Evolutionary conservation across 2,113 vertebrate genomes (phyloP).

Genomic region (Euleptes europaea): DNA sequence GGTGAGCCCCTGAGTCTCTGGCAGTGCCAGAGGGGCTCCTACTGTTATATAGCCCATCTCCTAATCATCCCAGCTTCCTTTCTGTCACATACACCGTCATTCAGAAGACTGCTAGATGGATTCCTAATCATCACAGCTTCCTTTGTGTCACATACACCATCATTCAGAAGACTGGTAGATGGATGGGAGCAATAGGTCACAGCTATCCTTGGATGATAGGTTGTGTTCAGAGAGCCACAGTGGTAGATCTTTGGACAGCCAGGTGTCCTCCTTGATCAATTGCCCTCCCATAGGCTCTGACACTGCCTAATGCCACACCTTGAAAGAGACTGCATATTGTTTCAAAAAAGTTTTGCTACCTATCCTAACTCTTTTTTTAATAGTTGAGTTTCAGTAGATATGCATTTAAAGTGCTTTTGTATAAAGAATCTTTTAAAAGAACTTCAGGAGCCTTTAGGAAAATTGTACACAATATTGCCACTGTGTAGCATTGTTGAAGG

Average conservation of each 20-base stretch:
- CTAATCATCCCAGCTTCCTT: background rate
- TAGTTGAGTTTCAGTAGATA: background rate
- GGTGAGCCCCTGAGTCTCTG: too few relatives aligned
- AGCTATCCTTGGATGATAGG: background rate
- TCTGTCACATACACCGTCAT: background rate
- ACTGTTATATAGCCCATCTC: constrained; percentile 28
- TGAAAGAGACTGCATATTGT: background rate
- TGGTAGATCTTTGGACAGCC: too few relatives aligned
- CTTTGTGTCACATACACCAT: background rate
- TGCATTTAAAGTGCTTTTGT: background rate
- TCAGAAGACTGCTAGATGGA: background rate
- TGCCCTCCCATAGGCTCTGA: background rate
- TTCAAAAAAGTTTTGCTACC: background rate
- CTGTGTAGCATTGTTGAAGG: background rate
- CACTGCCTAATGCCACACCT: background rate
- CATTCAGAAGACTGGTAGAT: background rate
- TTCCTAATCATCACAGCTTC: background rate
- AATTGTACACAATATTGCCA: background rate
- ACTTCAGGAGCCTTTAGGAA: background rate
- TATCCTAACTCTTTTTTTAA: background rate
- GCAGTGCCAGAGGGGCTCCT: too few relatives aligned
- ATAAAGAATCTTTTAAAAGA: background rate
- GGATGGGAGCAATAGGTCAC: background rate
- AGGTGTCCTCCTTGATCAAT: background rate
- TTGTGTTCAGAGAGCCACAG: background rate